phyloP scores from a whole-genome alignment of 2,888 invertebrate species.

The Lasioglossum leucozonium region DNA sequence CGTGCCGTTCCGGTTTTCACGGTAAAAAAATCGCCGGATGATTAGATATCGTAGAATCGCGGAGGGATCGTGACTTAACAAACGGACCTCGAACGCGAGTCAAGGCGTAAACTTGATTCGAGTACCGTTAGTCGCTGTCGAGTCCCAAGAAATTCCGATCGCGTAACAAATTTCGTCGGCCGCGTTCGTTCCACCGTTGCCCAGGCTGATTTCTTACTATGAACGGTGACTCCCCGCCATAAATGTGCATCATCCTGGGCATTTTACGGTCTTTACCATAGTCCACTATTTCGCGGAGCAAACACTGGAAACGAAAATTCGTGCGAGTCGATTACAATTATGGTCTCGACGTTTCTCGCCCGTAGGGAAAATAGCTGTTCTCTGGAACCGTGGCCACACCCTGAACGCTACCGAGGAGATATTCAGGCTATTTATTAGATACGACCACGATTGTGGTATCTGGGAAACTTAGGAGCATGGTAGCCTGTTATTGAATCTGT shows the following conservation, averaged over 20 bases:
- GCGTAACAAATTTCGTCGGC: slow-evolving; percentile 63
- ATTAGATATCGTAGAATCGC: slow-evolving; percentile 20
- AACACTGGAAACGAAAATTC: background rate
- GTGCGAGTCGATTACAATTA: background rate
- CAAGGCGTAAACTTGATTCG: slow-evolving; percentile 62
- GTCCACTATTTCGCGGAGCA: background rate
- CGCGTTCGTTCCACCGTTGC: background rate
- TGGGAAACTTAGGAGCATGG: background rate
- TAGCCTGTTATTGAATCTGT: background rate
- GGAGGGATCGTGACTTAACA: slow-evolving; percentile 55
- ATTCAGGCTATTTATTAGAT: slow-evolving; percentile 44
- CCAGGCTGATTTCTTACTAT: background rate
- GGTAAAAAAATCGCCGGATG: background rate
- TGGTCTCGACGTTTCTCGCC: background rate
- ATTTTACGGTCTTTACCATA: slow-evolving; percentile 1
- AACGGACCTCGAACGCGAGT: slow-evolving; percentile 54
- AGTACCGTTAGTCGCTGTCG: slow-evolving; percentile 66
- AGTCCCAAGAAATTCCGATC: slow-evolving; percentile 63
- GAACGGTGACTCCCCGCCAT: background rate
- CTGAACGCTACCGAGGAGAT: slow-evolving; percentile 38
- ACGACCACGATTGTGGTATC: slow-evolving; percentile 28
- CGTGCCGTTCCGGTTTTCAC: slow-evolving; percentile 2
- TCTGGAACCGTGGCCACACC: slow-evolving; percentile 52
- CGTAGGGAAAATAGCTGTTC: slow-evolving; percentile 23
- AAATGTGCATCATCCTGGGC: background rate